Percentiles rank a stretch among this genome's conserved stretches.
Evolutionary conservation across 2,888 invertebrate species (phyloP).

Genomic region (Amphipyra tragopoginis): DNA sequence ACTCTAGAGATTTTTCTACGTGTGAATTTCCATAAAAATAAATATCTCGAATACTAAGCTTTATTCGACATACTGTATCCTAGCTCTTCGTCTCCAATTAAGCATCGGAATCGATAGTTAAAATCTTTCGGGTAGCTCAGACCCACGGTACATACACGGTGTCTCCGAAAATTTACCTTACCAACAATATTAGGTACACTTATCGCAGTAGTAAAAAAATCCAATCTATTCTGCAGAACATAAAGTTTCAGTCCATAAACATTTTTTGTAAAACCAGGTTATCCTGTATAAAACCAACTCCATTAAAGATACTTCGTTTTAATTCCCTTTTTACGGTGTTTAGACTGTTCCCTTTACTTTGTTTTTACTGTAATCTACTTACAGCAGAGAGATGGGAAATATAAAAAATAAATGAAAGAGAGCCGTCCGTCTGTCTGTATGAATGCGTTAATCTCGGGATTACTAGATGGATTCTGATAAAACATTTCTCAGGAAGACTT

Average conservation of each 20-base stretch:
- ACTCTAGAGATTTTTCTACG: too few relatives aligned
- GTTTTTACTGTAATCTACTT: slow-evolving; percentile 61
- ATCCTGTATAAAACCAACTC: slow-evolving; percentile 33
- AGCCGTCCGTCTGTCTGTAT: slow-evolving; percentile 48
- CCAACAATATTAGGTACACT: slow-evolving; percentile 5
- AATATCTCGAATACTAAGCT: too few relatives aligned
- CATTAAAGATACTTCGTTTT: slow-evolving; percentile 52
- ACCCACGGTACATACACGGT: too few relatives aligned
- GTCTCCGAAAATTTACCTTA: neutral
- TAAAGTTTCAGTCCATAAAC: slow-evolving; percentile 37
- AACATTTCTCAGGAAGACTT: slow-evolving; percentile 57
- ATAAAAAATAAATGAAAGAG: slow-evolving; percentile 56
- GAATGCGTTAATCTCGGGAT: slow-evolving; percentile 62
- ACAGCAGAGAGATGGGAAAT: slow-evolving; percentile 40
- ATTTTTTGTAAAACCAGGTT: slow-evolving; percentile 33
- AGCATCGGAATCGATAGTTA: too few relatives aligned
- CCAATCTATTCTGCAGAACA: slow-evolving; percentile 25
- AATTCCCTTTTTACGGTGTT: slow-evolving; percentile 53
- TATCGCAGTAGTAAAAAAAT: slow-evolving; percentile 34
- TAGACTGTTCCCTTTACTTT: slow-evolving; percentile 54
- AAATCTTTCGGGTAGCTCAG: too few relatives aligned
- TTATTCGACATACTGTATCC: too few relatives aligned
- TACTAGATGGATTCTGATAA: slow-evolving; percentile 62
- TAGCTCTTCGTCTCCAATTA: too few relatives aligned
- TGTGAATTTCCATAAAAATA: too few relatives aligned